Evolutionary conservation across 2,797 vertebrate species (phyloP).

Genomic region (Pseudochaenichthys georgianus): DNA sequence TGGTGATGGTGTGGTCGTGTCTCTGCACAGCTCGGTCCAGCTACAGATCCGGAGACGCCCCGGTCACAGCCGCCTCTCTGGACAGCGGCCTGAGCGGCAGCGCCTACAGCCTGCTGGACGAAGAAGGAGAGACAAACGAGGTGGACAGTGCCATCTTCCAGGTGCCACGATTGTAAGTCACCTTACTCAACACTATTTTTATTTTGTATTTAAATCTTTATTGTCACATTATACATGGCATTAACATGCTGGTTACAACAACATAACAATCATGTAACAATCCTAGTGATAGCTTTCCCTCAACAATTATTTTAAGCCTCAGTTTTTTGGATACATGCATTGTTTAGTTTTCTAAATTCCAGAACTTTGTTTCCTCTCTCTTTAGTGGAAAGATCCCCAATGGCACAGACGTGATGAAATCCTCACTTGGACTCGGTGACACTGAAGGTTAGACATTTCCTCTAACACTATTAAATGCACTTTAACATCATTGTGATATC

Average conservation of each 20-base stretch:
- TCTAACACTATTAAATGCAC: background rate
- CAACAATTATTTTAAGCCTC: background rate
- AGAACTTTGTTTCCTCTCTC: slow-evolving; percentile 16
- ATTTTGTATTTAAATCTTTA: no score
- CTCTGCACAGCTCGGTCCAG: slow-evolving; percentile 89
- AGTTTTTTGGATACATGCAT: background rate
- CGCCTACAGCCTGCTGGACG: slow-evolving; percentile 93
- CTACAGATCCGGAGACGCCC: slow-evolving; percentile 90
- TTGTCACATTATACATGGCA: no score
- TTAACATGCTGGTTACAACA: no score
- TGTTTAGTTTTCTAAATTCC: background rate
- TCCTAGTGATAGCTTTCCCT: no score
- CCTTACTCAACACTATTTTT: background rate
- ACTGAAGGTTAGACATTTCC: slow-evolving; percentile 86
- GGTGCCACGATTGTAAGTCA: slow-evolving; percentile 95
- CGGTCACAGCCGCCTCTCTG: slow-evolving; percentile 92
- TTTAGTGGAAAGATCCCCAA: slow-evolving; percentile 95
- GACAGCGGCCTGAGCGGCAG: slow-evolving; percentile 94
- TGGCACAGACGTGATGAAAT: slow-evolving; percentile 86
- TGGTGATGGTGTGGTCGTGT: slow-evolving; percentile 71
- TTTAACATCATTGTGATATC: background rate
- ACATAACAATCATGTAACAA: no score
- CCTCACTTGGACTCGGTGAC: slow-evolving; percentile 85
- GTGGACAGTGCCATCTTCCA: slow-evolving; percentile 95
- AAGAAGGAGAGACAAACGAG: slow-evolving; percentile 89